Evolutionary conservation across 2,797 vertebrate species (phyloP).

Genomic region (Meriones psammophilus): DNA sequence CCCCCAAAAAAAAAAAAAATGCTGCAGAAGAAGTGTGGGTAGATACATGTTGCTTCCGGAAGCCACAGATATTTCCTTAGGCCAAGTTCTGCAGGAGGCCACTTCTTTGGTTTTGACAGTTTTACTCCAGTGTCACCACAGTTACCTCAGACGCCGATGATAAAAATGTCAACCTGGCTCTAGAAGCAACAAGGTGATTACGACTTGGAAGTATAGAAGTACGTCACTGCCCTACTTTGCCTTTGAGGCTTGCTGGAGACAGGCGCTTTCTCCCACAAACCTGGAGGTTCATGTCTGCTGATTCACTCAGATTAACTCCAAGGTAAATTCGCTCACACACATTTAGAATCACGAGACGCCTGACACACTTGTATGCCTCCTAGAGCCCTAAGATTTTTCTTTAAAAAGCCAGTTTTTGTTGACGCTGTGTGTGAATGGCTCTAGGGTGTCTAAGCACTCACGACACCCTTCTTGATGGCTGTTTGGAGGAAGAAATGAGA

Average conservation of each 20-base stretch:
- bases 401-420: conserved; percentile 9
- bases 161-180: conserved; percentile 5
- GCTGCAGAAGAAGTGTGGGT: background rate
- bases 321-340: background rate
- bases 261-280: background rate
- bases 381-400: background rate
- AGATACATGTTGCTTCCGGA: background rate
- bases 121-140: background rate
- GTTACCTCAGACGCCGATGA: background rate
- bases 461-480: background rate
- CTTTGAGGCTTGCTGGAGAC: background rate
- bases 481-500: conserved; percentile 21
- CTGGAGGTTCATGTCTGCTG: background rate
- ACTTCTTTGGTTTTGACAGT: background rate
- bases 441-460: background rate
- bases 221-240: background rate
- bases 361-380: background rate
- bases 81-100: background rate
- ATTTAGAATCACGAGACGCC: background rate
- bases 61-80: background rate
- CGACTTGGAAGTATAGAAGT: conserved; percentile 36
- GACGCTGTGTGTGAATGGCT: background rate
- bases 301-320: background rate
- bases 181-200: background rate
- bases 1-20: too few relatives aligned